phyloP scores from a whole-genome alignment of 2,113 vertebrate species.

The Cranoglanis bouderius region DNA sequence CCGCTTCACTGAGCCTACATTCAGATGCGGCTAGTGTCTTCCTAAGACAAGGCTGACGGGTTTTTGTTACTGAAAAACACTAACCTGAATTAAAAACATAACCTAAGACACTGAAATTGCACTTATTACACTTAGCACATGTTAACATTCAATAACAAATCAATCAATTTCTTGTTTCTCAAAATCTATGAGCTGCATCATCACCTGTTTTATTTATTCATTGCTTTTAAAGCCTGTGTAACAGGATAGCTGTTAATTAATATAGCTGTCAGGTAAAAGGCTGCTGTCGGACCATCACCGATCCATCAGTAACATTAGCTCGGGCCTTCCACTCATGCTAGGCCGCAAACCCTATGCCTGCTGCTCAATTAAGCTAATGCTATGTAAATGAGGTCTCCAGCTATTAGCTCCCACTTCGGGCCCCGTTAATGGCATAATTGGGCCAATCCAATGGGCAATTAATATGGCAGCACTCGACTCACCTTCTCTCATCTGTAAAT shows the following conservation, averaged over 20 bases:
- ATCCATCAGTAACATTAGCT: constrained; percentile 89
- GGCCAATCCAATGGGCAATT: constrained; percentile 91
- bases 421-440: constrained; percentile 94
- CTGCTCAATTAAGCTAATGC: constrained; percentile 97
- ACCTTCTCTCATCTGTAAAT: constrained; percentile 42
- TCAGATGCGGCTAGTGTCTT: constrained; percentile 50
- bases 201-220: constrained; percentile 60
- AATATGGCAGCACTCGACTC: constrained; percentile 60
- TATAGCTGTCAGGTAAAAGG: constrained; percentile 90
- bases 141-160: background rate
- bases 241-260: constrained; percentile 93
- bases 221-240: constrained; percentile 81
- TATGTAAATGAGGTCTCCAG: constrained; percentile 93
- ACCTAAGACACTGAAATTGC: background rate
- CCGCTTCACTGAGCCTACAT: constrained; percentile 58
- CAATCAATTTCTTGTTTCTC: no score
- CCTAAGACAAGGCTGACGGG: background rate
- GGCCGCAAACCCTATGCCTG: constrained; percentile 72
- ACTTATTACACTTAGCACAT: background rate
- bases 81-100: constrained; percentile 21
- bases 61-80: constrained; percentile 33
- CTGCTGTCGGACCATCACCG: constrained; percentile 82
- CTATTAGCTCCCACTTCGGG: constrained; percentile 83
- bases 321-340: constrained; percentile 71
- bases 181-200: constrained; percentile 32